These are phyloP conservation scores for Habropoda laboriosa DNA, from an alignment of 1,140 invertebrate genomes.

Conservation along the genomic window DNA sequence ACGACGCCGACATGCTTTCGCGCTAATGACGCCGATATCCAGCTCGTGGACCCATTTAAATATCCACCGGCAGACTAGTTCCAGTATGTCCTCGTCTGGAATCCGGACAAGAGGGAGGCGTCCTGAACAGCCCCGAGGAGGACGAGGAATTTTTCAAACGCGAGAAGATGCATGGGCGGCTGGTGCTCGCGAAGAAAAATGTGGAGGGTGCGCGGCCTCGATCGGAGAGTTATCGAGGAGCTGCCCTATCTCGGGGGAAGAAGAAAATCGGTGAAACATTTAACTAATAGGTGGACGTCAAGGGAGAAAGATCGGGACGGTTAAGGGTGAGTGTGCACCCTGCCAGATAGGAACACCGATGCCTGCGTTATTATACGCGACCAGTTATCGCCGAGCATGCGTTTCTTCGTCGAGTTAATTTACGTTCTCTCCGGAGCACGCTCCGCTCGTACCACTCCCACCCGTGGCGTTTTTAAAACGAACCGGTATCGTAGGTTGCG, in stretches of 20 bases:
- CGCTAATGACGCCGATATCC: constrained; percentile 41
- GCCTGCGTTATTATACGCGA: constrained; percentile 66
- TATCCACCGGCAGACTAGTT: too few relatives aligned
- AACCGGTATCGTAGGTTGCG: too few relatives aligned
- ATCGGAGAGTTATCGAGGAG: constrained; percentile 43
- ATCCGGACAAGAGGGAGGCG: not conserved
- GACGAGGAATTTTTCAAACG: constrained; percentile 2
- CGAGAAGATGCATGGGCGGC: constrained; percentile 2
- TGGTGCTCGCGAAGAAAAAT: constrained; percentile 13
- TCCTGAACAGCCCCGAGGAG: not conserved
- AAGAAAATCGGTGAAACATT: constrained; percentile 42
- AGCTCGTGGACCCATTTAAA: constrained; percentile 35
- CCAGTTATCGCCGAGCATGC: constrained; percentile 67
- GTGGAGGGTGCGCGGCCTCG: constrained; percentile 15
- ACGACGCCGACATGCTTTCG: constrained; percentile 43
- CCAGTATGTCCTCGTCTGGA: too few relatives aligned
- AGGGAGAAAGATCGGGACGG: constrained; percentile 31
- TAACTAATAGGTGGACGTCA: constrained; percentile 31
- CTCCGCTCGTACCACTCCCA: too few relatives aligned
- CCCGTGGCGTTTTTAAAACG: too few relatives aligned
- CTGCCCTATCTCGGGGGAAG: constrained; percentile 17
- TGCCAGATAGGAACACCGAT: constrained; percentile 50
- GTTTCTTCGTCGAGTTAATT: constrained; percentile 70
- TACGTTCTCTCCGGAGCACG: constrained; percentile 51
- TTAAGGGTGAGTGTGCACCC: too few relatives aligned